Base-by-base conservation (phyloP, 2,113 vertebrate genomes). In the Alectura lathami region DNA sequence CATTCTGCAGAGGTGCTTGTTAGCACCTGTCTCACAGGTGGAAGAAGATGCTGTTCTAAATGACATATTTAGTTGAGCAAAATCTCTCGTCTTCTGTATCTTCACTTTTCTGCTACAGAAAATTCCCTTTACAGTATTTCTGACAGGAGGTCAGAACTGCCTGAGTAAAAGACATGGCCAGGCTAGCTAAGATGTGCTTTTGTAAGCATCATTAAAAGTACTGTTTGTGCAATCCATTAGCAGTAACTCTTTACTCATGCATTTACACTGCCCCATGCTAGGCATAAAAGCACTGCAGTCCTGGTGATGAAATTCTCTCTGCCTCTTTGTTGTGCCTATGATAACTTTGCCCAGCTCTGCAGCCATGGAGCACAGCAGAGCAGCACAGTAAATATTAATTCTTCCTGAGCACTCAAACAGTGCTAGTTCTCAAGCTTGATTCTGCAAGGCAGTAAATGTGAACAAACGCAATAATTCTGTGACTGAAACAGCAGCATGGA, bases 191-290 rank as follows among this genome's bases (percentile, higher is more conserved):
- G 88, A 83, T 45, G 30, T 63, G 48, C 70, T 93, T 91, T 78
- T 91, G 83, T 56, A 95, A 95, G 68, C 73, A 86, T 47, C 70
- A 85, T 87, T 89, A 94, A 89, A 92, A 88, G 78, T 43, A 62
- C n/a, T 86, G 15, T 76, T 96, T 86, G 83, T 88, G 68, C 84
- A 96, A 89, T 86, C 72, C 86, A 79, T 69, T 72, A 75, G 75
- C 79, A 92, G 9, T 88, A 93, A 84, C 70, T 85, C 87, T 81
- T 94, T 83, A 70, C 84, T 92, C 84, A 80, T 45, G 59, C 32
- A 59, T 64, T 95, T 76, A 87, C 50, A 51, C 48, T 83, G 84
- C 81, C 89, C 89, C 77, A 84, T 89, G 89, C 86, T 57, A 83
- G 64, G 81, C 67, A 93, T 73, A 80, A 94, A 91, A 91, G 54